Evolutionary conservation across 2,888 invertebrate species (phyloP).

Genomic region (Rhogogaster chlorosoma): DNA sequence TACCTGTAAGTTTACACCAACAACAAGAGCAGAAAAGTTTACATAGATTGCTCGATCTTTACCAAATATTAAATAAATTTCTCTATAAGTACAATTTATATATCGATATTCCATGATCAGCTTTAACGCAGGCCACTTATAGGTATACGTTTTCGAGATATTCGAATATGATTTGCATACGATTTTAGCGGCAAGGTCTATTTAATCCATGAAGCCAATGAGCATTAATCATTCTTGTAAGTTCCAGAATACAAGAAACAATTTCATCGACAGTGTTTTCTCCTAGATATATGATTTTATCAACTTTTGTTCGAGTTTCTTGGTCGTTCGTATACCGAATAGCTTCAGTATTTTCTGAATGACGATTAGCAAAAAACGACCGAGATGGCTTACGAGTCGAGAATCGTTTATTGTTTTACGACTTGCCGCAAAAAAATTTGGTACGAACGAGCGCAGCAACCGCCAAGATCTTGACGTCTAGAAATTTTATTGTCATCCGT

Average conservation of each 20-base stretch:
- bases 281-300: background rate
- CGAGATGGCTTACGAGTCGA: slow-evolving; percentile 22
- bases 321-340: background rate
- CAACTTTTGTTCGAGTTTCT: slow-evolving; percentile 1
- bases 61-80: background rate
- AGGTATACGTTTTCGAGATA: background rate
- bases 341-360: slow-evolving; percentile 9
- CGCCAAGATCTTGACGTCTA: slow-evolving; percentile 7
- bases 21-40: background rate
- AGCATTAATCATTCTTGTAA: background rate
- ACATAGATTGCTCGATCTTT: background rate
- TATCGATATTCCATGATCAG: background rate
- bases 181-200: background rate
- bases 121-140: background rate
- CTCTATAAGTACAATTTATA: background rate
- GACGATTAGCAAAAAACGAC: slow-evolving; percentile 38
- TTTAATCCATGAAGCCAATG: background rate
- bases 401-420: slow-evolving; percentile 46
- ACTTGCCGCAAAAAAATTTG: slow-evolving; percentile 20
- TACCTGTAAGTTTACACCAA: background rate
- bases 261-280: background rate
- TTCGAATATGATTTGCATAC: background rate
- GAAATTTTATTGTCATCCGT: slow-evolving; percentile 41
- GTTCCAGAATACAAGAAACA: background rate
- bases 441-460: background rate